phyloP scores from a whole-genome alignment of 2,797 vertebrate genomes.

The Darevskia mixta region DNA sequence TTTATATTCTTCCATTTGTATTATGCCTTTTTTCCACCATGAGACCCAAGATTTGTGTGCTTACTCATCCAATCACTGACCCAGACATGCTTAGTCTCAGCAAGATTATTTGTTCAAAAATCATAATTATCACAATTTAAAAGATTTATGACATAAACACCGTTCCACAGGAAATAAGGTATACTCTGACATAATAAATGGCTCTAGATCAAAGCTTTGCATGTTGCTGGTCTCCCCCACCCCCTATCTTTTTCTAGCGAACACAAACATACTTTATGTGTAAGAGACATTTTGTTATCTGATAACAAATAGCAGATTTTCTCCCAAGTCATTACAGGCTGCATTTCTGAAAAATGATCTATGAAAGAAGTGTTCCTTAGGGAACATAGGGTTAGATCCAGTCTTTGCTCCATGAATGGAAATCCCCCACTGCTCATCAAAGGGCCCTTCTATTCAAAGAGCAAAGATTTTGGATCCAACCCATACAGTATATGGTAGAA shows the following conservation, averaged over 20 bases:
- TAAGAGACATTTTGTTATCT: neutral
- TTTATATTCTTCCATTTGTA: too few species aligned
- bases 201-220: neutral
- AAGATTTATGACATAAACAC: neutral
- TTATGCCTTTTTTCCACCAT: too few species aligned
- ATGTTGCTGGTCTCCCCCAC: neutral
- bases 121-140: neutral
- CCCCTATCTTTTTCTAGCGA: neutral
- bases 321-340: neutral
- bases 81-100: too few species aligned
- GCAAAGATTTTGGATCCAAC: neutral
- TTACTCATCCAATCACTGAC: too few species aligned
- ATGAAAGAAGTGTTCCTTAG: neutral
- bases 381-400: neutral
- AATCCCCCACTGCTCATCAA: neutral
- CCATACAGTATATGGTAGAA: neutral
- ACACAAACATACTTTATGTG: neutral
- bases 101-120: neutral
- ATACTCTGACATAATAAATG: slow-evolving; percentile 1
- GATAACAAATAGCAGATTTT: slow-evolving; percentile 14
- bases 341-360: neutral
- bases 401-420: neutral
- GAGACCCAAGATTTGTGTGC: too few species aligned
- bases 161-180: slow-evolving; percentile 10
- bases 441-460: neutral